Conservation (phyloP, 2,888 invertebrate genomes). For the Dynastes hyllus region DNA sequence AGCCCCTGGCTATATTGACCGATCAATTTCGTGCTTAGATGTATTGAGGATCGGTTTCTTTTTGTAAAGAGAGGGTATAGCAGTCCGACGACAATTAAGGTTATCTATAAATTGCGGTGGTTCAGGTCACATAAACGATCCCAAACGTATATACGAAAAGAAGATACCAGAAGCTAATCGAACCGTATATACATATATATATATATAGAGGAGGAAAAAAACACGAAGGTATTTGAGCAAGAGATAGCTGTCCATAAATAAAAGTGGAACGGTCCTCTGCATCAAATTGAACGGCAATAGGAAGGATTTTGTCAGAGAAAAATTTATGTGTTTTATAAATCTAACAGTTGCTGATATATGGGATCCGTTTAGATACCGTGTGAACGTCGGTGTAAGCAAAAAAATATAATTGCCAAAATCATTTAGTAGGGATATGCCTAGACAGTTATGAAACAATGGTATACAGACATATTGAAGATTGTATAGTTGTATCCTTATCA, state of each 20-base stretch:
- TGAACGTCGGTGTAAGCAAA: constrained; percentile 20
- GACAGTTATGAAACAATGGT: background rate
- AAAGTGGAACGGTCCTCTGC: constrained; percentile 42
- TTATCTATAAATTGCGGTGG: constrained; percentile 44
- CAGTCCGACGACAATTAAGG: constrained; percentile 43
- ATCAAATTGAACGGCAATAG: constrained; percentile 44
- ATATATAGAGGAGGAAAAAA: constrained; percentile 29
- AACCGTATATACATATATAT: constrained; percentile 26
- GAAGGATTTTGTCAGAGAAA: constrained; percentile 42
- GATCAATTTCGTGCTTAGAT: constrained; percentile 36
- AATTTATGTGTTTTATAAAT: constrained; percentile 45
- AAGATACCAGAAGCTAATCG: constrained; percentile 25
- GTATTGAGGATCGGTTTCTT: constrained; percentile 10
- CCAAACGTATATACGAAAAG: constrained; percentile 13
- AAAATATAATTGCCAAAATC: constrained; percentile 31
- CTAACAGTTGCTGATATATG: constrained; percentile 41
- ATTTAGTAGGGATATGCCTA: background rate
- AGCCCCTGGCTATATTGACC: constrained; percentile 26
- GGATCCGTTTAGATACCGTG: constrained; percentile 29
- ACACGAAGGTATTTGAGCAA: constrained; percentile 39
- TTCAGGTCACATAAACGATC: constrained; percentile 13
- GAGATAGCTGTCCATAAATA: constrained; percentile 47
- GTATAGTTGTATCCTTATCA: too few relatives aligned
- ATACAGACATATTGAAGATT: background rate
- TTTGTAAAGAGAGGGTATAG: constrained; percentile 24